Percentiles rank a stretch among this genome's conserved stretches.
These are phyloP conservation scores for Tetheella fluctuosa DNA, from an alignment of 2,888 invertebrate species.

Conservation along the genomic window DNA sequence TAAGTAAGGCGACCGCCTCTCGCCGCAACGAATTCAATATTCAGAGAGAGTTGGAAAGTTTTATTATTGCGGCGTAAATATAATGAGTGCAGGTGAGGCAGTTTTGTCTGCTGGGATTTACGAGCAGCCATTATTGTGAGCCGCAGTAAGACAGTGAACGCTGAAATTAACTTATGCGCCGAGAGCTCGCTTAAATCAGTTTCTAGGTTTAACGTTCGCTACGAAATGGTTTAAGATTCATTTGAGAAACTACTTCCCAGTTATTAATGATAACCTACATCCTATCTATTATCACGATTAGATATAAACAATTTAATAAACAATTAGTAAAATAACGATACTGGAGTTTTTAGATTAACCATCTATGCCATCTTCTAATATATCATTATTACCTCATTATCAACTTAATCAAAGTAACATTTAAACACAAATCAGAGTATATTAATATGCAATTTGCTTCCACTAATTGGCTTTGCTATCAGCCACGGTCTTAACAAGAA, in stretches of 20 bases:
- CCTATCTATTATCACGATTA: not conserved
- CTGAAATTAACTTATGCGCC: constrained; percentile 65
- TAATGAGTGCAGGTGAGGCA: constrained; percentile 82
- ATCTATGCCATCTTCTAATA: no score
- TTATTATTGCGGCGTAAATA: constrained; percentile 83
- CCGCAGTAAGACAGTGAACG: constrained; percentile 58
- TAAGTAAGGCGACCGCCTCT: constrained; percentile 78
- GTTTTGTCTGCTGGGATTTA: constrained; percentile 78
- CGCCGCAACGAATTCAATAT: constrained; percentile 80
- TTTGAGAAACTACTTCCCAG: constrained; percentile 15
- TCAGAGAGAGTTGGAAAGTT: constrained; percentile 79
- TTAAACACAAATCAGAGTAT: not conserved
- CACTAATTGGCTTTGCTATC: not conserved
- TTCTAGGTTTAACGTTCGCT: constrained; percentile 57
- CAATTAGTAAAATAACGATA: no score
- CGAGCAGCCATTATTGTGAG: constrained; percentile 61
- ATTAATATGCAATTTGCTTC: not conserved
- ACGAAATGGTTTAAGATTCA: constrained; percentile 32
- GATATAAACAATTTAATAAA: not conserved
- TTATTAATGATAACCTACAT: constrained; percentile 31
- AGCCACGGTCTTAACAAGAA: not conserved
- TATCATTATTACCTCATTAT: no score
- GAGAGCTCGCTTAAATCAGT: constrained; percentile 61
- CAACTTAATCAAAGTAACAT: no score
- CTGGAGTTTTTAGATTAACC: no score